Percentiles rank a stretch among this genome's conserved stretches.
Evolutionary conservation across 2,797 vertebrate genomes (phyloP).

Genomic region (Poecilia gillii): DNA sequence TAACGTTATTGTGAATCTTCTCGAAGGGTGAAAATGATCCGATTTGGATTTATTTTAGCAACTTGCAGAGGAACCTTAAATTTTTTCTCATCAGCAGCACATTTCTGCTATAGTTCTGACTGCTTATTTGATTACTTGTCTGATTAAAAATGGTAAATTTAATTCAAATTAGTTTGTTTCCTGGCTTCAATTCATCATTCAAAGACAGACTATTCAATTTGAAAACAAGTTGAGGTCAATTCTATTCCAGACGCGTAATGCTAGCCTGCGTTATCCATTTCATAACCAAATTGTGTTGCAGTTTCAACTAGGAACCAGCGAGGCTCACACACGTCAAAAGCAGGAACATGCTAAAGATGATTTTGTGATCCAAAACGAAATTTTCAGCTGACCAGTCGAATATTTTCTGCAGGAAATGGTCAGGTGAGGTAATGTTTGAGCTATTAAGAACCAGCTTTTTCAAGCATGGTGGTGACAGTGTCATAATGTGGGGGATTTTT

Average conservation of each 20-base stretch:
- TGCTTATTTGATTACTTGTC: neutral
- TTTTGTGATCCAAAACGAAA: neutral
- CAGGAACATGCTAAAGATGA: neutral
- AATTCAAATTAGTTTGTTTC: neutral
- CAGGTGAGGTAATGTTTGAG: neutral
- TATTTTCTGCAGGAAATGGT: neutral
- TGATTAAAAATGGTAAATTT: neutral
- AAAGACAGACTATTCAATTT: neutral
- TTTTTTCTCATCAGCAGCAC: neutral
- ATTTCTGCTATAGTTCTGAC: neutral
- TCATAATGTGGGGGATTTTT: neutral
- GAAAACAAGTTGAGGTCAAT: neutral
- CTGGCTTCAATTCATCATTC: neutral
- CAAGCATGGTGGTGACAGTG: neutral
- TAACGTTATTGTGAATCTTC: neutral
- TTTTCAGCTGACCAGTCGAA: neutral
- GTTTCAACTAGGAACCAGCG: neutral
- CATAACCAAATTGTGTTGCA: too few relatives aligned
- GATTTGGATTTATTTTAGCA: neutral
- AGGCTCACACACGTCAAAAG: neutral
- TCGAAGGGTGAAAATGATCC: neutral
- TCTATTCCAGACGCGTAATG: neutral
- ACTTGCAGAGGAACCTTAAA: neutral
- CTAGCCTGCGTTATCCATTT: neutral
- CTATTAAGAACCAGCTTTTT: neutral